A percentile compares a stretch with the other conserved stretches of the same genome.
Evolutionary conservation across 2,888 invertebrate species (phyloP).

Genomic region (Cartodere bifasciata): DNA sequence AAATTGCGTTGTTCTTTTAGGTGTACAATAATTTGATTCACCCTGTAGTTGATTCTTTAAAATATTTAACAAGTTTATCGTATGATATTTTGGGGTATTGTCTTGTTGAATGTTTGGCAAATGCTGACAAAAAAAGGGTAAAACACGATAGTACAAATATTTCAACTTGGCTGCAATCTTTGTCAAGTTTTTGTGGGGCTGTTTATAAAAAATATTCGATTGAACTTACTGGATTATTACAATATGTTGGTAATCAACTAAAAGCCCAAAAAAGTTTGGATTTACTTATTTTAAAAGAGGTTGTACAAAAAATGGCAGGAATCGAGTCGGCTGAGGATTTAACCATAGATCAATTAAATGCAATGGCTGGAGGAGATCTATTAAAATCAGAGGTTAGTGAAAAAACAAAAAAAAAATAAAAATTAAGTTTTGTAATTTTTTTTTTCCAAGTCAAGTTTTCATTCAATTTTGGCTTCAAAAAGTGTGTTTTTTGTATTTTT

Average conservation of each 20-base stretch:
- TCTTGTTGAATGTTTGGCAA: slow-evolving; percentile 81
- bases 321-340: slow-evolving; percentile 95
- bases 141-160: slow-evolving; percentile 86
- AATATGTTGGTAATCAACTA: slow-evolving; percentile 94
- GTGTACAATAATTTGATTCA: slow-evolving; percentile 36
- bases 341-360: slow-evolving; percentile 91
- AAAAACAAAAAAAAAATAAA: no score
- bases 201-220: slow-evolving; percentile 96
- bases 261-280: slow-evolving; percentile 91
- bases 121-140: slow-evolving; percentile 61
- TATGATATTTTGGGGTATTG: slow-evolving; percentile 95
- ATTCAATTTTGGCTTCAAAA: no score
- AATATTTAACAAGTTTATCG: slow-evolving; percentile 87
- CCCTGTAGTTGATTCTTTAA: slow-evolving; percentile 95
- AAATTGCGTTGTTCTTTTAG: no score
- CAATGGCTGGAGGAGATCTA: slow-evolving; percentile 94
- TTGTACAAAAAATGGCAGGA: slow-evolving; percentile 98
- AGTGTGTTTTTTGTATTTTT: no score
- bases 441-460: slow-evolving; percentile 1
- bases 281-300: slow-evolving; percentile 85
- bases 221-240: slow-evolving; percentile 86
- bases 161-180: slow-evolving; percentile 86
- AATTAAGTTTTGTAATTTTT: slow-evolving; percentile 3
- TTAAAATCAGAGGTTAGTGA: slow-evolving; percentile 80
- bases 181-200: slow-evolving; percentile 90